Base-by-base conservation (phyloP, 2,113 vertebrate species). In the Anguilla japonica region DNA sequence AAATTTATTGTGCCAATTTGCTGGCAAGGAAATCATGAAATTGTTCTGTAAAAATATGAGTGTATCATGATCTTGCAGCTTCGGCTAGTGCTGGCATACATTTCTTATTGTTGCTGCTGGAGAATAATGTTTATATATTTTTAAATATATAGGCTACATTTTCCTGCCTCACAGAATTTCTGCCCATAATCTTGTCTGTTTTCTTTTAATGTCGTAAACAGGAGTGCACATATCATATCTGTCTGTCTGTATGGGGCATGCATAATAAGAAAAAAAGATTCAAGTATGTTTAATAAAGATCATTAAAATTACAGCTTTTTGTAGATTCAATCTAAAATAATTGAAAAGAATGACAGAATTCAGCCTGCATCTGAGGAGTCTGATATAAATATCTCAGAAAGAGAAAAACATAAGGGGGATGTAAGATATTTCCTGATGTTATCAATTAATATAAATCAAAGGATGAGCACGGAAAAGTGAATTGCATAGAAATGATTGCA, bases 1-100 rank as follows among this genome's bases (percentile, higher is more conserved):
- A 63, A 81, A 88, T 88, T 50, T 80, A 88, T 53, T 79, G 50
- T 39, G 34, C 82, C 46, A 79, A 50, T 16, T 56, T 22, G 63
- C 84, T 57, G 84, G 79, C 57, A 82, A 85, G 46, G 41, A 88
- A 88, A 85, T 85, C 83, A 85, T 34, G 79, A 88, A 88, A 85
- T 85, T 84, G 82, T 60, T 71, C 79, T 60, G 80, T 46, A 88
- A 85, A 2, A 83, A 82, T 83, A 79, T 41, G 39, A 88, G 41
- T 88, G 85, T 88, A 85, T 88, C 84, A 85, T 53, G 60, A 82
- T 29, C 43, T 16, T 29, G 80, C 87, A 88, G 87, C 41, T 50
- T 50, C 57, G 85, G 41, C 79, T 2, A 34, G 57, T 26, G 22
- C 18, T 75, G 63, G 57, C 79, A 41, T 80, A 78, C 5, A 41